A percentile compares a stretch with the other conserved stretches of the same genome.
Conservation (phyloP, 2,797 vertebrate species). For the Ataeniobius toweri region DNA sequence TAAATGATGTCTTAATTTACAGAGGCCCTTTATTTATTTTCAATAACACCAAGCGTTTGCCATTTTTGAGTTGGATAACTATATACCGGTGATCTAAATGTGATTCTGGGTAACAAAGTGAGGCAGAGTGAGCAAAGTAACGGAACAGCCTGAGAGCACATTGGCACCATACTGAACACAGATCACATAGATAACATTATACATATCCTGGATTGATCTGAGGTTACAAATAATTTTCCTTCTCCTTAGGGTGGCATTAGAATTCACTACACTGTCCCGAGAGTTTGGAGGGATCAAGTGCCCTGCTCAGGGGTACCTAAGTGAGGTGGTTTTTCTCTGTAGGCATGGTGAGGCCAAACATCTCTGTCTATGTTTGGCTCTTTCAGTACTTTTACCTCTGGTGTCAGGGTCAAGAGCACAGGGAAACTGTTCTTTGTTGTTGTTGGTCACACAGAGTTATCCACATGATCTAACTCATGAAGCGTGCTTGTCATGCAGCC, state of each 20-base stretch:
- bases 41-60: background rate
- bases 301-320: constrained; percentile 33
- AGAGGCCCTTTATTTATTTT: background rate
- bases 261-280: constrained; percentile 17
- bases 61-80: background rate
- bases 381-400: constrained; percentile 12
- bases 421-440: constrained; percentile 6
- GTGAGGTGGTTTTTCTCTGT: constrained; percentile 16
- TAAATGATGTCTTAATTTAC: background rate
- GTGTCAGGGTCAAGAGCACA: constrained; percentile 10
- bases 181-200: background rate
- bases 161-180: background rate
- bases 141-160: background rate
- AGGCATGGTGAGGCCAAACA: constrained; percentile 18
- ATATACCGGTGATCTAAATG: background rate
- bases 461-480: background rate
- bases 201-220: constrained; percentile 1
- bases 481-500: background rate
- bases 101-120: background rate
- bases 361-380: constrained; percentile 20
- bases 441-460: background rate
- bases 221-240: constrained; percentile 18
- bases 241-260: background rate
- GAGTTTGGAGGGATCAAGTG: constrained; percentile 2
- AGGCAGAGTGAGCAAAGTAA: background rate